These are phyloP conservation scores for Ypsolopha scabrella DNA, from an alignment of 2,888 invertebrate genomes.

Conservation along the genomic window DNA sequence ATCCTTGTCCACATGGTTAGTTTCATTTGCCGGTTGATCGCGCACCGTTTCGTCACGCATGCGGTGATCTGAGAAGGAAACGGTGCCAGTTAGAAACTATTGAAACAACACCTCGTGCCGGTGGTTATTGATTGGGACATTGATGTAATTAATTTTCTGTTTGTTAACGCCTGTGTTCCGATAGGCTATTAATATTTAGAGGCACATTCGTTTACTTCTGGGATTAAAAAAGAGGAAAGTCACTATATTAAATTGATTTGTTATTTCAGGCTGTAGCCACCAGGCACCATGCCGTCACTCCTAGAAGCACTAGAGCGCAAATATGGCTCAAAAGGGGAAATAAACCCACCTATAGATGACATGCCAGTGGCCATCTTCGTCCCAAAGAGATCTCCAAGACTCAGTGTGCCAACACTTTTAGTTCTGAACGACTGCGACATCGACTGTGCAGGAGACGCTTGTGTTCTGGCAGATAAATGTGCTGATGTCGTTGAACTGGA, in stretches of 20 bases:
- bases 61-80: constrained; percentile 33
- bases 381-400: constrained; percentile 83
- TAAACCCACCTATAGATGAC: constrained; percentile 70
- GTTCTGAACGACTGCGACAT: constrained; percentile 94
- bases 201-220: no score
- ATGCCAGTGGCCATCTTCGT: constrained; percentile 88
- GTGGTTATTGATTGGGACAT: constrained; percentile 2
- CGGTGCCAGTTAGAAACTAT: constrained; percentile 8
- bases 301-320: constrained; percentile 91
- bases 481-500: constrained; percentile 94
- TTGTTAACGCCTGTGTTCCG: neutral
- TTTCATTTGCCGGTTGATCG: constrained; percentile 22
- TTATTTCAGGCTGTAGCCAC: constrained; percentile 9
- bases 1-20: neutral
- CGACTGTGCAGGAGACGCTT: constrained; percentile 87
- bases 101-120: neutral
- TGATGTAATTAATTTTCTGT: neutral
- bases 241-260: neutral
- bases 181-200: no score
- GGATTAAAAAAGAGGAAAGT: no score
- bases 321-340: constrained; percentile 78
- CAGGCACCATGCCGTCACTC: constrained; percentile 81
- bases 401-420: constrained; percentile 83
- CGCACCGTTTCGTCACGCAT: constrained; percentile 24
- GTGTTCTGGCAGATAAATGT: constrained; percentile 84